Conservation (phyloP, 64 coral and sea anemone species). For the Catalaphyllia jardinei region DNA sequence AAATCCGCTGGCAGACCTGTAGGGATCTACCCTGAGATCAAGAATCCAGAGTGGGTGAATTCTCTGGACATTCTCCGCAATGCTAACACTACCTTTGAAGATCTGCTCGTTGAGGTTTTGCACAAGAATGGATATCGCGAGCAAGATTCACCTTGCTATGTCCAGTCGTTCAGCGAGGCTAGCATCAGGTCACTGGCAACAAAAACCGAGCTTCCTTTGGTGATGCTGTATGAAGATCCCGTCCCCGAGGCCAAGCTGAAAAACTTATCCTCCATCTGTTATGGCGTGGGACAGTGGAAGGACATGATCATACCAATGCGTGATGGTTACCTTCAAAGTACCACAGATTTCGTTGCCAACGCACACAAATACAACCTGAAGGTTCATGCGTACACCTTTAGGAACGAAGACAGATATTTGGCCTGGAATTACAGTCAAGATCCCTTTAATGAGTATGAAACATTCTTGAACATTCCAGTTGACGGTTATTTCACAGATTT, state of each 20-base stretch:
- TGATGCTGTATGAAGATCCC: not conserved
- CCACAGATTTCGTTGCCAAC: not conserved
- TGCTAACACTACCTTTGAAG: slow-evolving; percentile 27
- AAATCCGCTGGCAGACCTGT: not conserved
- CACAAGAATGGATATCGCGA: slow-evolving; percentile 14
- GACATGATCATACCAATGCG: not conserved
- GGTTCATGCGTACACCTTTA: slow-evolving; percentile 29
- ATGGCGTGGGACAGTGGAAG: slow-evolving; percentile 21
- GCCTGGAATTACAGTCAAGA: slow-evolving; percentile 48
- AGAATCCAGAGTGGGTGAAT: slow-evolving; percentile 35
- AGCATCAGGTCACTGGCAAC: slow-evolving; percentile 1
- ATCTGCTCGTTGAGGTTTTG: slow-evolving; percentile 5
- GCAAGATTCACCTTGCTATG: slow-evolving; percentile 8
- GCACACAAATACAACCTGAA: slow-evolving; percentile 11
- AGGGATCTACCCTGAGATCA: slow-evolving; percentile 33
- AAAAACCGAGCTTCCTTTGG: slow-evolving; percentile 21
- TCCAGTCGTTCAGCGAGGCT: slow-evolving; percentile 32
- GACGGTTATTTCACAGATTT: slow-evolving; percentile 49
- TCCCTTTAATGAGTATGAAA: slow-evolving; percentile 25
- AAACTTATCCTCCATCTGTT: slow-evolving; percentile 7
- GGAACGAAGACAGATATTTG: slow-evolving; percentile 31
- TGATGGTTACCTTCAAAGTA: not conserved
- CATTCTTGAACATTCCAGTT: not conserved
- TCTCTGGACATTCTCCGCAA: not conserved
- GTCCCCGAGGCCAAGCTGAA: not conserved